Evolutionary conservation across 1,140 invertebrate genomes (phyloP).

Genomic region (Aphidius ervi): DNA sequence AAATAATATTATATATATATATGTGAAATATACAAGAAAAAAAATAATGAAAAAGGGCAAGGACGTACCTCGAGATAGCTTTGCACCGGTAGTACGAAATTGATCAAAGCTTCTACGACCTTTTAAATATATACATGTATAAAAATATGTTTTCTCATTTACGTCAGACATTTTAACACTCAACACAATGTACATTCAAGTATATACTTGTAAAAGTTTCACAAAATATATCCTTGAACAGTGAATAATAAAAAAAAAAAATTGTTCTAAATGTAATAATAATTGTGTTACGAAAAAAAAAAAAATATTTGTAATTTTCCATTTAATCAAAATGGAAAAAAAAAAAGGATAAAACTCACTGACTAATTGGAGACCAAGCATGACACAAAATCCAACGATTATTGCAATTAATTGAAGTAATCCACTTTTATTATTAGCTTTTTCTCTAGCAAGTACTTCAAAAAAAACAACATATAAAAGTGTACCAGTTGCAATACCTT

Average conservation of each 20-base stretch:
- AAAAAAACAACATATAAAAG: slow-evolving; percentile 89
- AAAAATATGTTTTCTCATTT: too few relatives aligned
- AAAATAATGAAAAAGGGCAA: slow-evolving; percentile 1
- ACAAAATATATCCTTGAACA: too few relatives aligned
- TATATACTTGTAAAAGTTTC: too few relatives aligned
- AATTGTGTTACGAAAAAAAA: neutral
- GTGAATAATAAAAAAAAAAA: neutral
- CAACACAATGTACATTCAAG: too few relatives aligned
- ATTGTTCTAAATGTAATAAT: slow-evolving; percentile 3
- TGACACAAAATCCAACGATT: slow-evolving; percentile 69
- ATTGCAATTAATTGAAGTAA: slow-evolving; percentile 68
- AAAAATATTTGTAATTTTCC: neutral
- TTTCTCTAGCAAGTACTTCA: slow-evolving; percentile 78
- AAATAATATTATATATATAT: too few relatives aligned
- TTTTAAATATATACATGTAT: neutral
- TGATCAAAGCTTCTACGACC: slow-evolving; percentile 11
- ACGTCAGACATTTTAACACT: too few relatives aligned
- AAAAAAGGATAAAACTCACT: slow-evolving; percentile 60
- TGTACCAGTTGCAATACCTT: slow-evolving; percentile 82
- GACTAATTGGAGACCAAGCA: slow-evolving; percentile 71
- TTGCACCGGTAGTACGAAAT: slow-evolving; percentile 16
- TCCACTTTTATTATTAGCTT: slow-evolving; percentile 63
- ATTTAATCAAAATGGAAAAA: too few relatives aligned
- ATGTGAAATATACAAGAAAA: too few relatives aligned
- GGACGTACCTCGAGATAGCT: slow-evolving; percentile 20